Conservation (phyloP, 2,797 vertebrate species). For the Macropus fuliginosus region DNA sequence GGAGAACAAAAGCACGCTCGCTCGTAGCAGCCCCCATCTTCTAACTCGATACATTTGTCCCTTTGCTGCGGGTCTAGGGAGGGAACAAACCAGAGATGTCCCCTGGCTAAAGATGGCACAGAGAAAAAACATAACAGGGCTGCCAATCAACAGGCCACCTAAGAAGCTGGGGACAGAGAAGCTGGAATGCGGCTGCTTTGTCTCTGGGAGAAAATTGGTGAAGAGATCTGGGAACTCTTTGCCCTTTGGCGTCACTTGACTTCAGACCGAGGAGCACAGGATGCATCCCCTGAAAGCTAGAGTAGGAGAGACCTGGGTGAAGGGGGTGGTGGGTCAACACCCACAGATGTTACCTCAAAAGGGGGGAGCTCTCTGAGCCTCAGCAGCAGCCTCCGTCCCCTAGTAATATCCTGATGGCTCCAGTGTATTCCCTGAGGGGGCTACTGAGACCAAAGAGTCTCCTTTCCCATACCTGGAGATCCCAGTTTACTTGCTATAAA, state of each 20-base stretch:
- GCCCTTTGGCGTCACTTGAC: neutral
- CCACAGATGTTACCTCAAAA: neutral
- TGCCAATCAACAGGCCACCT: neutral
- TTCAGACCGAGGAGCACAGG: neutral
- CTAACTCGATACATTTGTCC: neutral
- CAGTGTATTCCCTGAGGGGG: neutral
- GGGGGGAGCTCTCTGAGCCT: neutral
- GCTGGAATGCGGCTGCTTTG: neutral
- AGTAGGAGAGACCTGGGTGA: neutral
- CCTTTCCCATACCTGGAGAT: neutral
- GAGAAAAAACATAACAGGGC: neutral
- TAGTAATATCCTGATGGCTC: neutral
- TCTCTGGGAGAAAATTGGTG: neutral
- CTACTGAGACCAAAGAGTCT: neutral
- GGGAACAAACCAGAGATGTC: neutral
- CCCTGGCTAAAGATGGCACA: neutral
- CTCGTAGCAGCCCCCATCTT: conserved; percentile 4
- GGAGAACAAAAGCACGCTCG: conserved; percentile 60
- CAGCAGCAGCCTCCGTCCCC: neutral
- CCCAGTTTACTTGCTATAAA: neutral
- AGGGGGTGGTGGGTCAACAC: neutral
- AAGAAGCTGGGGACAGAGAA: neutral
- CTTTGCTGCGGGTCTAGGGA: conserved; percentile 16
- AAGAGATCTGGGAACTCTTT: neutral
- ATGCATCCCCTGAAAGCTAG: neutral